Evolutionary conservation across 1,140 invertebrate species (phyloP).

Genomic region (Bombus impatiens): DNA sequence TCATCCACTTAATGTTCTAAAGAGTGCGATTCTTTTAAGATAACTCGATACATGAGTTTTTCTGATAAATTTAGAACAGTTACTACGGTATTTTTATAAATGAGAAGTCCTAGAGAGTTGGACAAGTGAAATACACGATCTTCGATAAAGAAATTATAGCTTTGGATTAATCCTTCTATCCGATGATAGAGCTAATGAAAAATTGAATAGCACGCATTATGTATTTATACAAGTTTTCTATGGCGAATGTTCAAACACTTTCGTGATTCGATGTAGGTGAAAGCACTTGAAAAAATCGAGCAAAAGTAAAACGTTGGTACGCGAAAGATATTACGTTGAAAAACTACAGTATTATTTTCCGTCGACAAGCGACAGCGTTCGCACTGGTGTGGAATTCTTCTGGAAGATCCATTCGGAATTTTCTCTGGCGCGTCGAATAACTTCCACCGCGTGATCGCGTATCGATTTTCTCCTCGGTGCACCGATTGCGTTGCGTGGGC

Average conservation of each 20-base stretch:
- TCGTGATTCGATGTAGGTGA: background rate
- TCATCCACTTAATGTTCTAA: background rate
- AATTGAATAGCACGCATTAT: no score
- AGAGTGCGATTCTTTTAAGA: no score
- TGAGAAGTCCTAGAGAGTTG: no score
- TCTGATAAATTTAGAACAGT: no score
- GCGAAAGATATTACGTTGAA: background rate
- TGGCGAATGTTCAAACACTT: background rate
- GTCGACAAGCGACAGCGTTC: background rate
- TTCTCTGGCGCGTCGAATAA: slow-evolving; percentile 15
- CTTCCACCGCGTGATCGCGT: background rate
- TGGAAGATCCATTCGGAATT: background rate
- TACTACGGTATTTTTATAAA: no score
- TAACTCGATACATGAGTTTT: no score
- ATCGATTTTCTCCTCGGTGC: slow-evolving; percentile 50
- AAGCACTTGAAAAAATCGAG: background rate
- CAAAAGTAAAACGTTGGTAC: background rate
- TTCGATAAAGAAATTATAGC: no score
- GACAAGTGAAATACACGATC: no score
- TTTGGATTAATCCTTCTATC: no score
- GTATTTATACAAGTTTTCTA: no score
- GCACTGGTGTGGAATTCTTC: background rate
- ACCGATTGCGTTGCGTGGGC: slow-evolving; percentile 55
- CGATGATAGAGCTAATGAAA: no score
- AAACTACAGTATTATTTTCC: background rate